Evolutionary conservation across 2,797 vertebrate species (phyloP).

Genomic region (Chelon labrosus): DNA sequence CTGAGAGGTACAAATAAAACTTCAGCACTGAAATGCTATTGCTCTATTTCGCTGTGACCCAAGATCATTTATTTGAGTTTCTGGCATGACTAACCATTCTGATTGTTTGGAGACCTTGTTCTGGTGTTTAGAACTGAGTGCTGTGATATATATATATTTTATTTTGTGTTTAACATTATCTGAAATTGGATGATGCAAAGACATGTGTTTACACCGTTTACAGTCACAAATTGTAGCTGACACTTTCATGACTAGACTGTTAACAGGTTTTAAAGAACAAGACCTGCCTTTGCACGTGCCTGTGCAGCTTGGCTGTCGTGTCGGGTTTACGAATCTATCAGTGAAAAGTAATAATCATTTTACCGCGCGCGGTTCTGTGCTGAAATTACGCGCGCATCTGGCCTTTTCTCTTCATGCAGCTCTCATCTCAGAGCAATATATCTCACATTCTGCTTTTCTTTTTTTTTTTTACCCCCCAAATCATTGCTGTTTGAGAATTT

Average conservation of each 20-base stretch:
- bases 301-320: constrained; percentile 22
- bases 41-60: constrained; percentile 3
- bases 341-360: constrained; percentile 18
- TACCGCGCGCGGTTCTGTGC: constrained; percentile 7
- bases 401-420: constrained; percentile 18
- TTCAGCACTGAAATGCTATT: constrained; percentile 1
- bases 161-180: neutral
- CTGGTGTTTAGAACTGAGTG: neutral
- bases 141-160: neutral
- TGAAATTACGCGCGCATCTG: constrained; percentile 36
- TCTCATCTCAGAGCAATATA: constrained; percentile 32
- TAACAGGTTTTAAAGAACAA: constrained; percentile 27
- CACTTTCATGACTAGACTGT: constrained; percentile 8
- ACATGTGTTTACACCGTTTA: neutral
- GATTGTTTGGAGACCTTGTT: constrained; percentile 14
- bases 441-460: constrained; percentile 1
- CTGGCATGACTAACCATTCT: neutral
- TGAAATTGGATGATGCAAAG: constrained; percentile 15
- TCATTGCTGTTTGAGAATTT: neutral
- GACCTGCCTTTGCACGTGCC: constrained; percentile 1
- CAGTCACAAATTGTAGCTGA: constrained; percentile 18
- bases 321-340: constrained; percentile 31
- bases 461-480: no score
- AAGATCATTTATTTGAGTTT: constrained; percentile 1
- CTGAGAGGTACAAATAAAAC: constrained; percentile 13